Conservation (phyloP, 2,888 invertebrate genomes). For the Seira sanloemensis region DNA sequence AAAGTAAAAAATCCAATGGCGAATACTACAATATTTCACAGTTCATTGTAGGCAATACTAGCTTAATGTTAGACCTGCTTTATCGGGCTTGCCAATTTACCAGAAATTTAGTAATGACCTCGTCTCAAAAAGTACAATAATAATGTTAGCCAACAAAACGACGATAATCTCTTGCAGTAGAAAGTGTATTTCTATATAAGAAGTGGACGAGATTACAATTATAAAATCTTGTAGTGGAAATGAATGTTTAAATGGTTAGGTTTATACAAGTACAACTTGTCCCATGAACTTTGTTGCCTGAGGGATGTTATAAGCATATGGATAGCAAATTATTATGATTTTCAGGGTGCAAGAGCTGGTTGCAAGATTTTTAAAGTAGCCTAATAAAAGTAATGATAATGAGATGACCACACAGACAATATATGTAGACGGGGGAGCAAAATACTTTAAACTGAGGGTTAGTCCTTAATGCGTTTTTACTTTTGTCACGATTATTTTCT, state of each 20-base stretch:
- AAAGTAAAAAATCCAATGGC: background rate
- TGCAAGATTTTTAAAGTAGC: background rate
- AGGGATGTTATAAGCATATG: too few species aligned
- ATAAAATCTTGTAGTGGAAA: too few species aligned
- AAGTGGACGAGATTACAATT: too few species aligned
- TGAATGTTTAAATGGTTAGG: too few species aligned
- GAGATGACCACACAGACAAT: constrained; percentile 4
- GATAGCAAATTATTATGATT: background rate
- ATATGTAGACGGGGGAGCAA: too few species aligned
- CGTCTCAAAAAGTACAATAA: too few species aligned
- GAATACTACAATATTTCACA: constrained; percentile 10
- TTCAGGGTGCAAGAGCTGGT: background rate
- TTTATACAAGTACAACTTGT: too few species aligned
- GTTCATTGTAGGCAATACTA: background rate
- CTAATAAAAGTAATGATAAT: background rate
- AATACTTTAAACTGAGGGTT: background rate
- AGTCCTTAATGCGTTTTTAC: background rate
- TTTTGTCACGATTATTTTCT: background rate
- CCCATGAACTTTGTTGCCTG: too few species aligned
- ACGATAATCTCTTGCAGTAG: too few species aligned
- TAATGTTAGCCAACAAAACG: too few species aligned
- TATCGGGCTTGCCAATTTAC: background rate
- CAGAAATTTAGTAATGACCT: background rate
- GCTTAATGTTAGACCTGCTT: background rate
- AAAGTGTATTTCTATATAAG: too few species aligned